Base-by-base conservation (phyloP, 2,797 vertebrate genomes). In the Selene dorsalis region DNA sequence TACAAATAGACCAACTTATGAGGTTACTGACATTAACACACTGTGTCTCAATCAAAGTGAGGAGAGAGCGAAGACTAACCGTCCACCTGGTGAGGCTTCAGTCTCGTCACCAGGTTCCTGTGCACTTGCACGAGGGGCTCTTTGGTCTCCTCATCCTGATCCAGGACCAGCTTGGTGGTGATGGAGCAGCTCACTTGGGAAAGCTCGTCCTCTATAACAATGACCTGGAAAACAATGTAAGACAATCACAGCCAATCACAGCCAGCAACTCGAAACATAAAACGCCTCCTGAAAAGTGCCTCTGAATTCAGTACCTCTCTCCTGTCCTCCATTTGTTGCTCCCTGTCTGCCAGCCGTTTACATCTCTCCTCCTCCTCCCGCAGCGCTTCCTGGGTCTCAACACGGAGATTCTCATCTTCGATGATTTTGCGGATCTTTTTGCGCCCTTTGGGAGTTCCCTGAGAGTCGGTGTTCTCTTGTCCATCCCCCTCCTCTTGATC, bases 11-110 rank as follows among this genome's bases (percentile, higher is more conserved):
- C 30, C n/a, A 24, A 50, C 30, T 60, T 43, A 28, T 38, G 10
- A 0, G 32, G 35, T 45, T 24, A 45, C 6, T 53, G 14, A 3
- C 2, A 0, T 43, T 4, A 28, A 35, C 26, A 14, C 18, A 18
- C 5, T 61, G 26, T 16, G 32, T 8, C 32, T 8, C 32, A 35
- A 9, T 35, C 32, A 35, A 8, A 43, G 26, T 22, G 3, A 38
- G 24, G 39, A 48, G 2, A 65, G 53, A 55, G 22, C 24, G 38
- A 3, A 68, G 60, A 91, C 94, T 93, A 85, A 99, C 98, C 98
- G 43, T 99, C 97, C 77, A 98, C 96, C 92, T 99, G 98, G 90
- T 99, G 98, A 63, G 97, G 96, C 87, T 99, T 99, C 85, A 99
- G 94, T 71, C 91, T 96, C 5, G 94, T 97, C 90, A 99, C 96